These are phyloP conservation scores for Heliconius aoede DNA, from an alignment of 2,888 invertebrate species.

Conservation along the genomic window DNA sequence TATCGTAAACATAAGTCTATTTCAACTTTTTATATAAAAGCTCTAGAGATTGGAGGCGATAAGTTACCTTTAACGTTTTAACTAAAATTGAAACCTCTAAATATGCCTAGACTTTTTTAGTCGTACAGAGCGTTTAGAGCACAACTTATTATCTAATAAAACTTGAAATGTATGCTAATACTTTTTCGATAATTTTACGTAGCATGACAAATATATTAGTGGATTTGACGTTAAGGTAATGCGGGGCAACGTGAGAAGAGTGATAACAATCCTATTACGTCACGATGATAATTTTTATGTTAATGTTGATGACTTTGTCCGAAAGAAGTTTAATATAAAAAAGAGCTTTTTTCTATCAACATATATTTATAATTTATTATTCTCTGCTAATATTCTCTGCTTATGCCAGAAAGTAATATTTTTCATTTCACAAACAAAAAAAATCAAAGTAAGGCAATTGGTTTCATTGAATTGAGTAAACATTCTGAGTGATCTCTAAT, in stretches of 20 bases:
- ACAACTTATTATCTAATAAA: not conserved
- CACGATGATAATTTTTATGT: too few species aligned
- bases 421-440: not conserved
- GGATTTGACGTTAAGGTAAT: not conserved
- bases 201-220: not conserved
- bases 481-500: constrained; percentile 3
- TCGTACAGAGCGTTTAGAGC: too few species aligned
- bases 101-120: not conserved
- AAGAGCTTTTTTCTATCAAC: too few species aligned
- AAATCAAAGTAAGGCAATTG: constrained; percentile 11
- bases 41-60: too few species aligned
- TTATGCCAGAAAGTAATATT: not conserved
- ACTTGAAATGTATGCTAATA: not conserved
- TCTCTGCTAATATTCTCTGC: not conserved
- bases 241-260: not conserved
- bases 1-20: too few species aligned
- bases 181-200: constrained; percentile 1
- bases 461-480: constrained; percentile 4
- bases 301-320: too few species aligned
- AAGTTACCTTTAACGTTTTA: not conserved
- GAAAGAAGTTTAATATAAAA: too few species aligned
- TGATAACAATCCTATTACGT: not conserved
- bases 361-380: too few species aligned
- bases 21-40: too few species aligned
- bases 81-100: not conserved